These are phyloP conservation scores for Rhinichthys klamathensis DNA, from an alignment of 2,113 vertebrate species.

Conservation along the genomic window DNA sequence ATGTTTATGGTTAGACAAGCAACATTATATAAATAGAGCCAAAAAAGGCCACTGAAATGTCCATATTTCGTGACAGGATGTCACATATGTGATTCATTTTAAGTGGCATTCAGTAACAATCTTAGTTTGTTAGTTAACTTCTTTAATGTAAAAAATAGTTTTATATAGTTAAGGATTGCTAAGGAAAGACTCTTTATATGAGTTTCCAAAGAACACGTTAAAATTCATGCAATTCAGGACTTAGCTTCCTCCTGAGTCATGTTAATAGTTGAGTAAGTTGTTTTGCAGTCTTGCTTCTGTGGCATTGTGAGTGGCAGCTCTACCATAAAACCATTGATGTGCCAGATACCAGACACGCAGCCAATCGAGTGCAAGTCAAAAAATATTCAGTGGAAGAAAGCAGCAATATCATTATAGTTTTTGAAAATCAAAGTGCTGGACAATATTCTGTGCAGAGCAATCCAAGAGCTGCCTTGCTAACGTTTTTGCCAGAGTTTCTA, in stretches of 20 bases:
- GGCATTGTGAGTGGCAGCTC: constrained; percentile 24
- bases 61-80: not conserved
- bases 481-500: constrained; percentile 57
- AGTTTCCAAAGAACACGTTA: constrained; percentile 2
- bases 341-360: constrained; percentile 36
- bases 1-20: constrained; percentile 10
- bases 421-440: constrained; percentile 57
- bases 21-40: not conserved
- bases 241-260: not conserved
- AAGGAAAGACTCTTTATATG: not conserved
- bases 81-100: not conserved
- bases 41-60: not conserved
- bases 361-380: constrained; percentile 48
- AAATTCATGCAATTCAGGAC: not conserved
- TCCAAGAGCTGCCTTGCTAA: constrained; percentile 41
- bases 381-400: constrained; percentile 40
- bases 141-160: too few species aligned
- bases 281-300: constrained; percentile 20
- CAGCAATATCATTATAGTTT: constrained; percentile 58
- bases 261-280: constrained; percentile 21
- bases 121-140: not conserved
- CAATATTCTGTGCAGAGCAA: constrained; percentile 54
- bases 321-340: not conserved
- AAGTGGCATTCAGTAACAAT: not conserved
- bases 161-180: not conserved